Percentiles rank a stretch among this genome's conserved stretches.
phyloP scores from a whole-genome alignment of 2,888 invertebrate species.

The Bimastos eiseni region DNA sequence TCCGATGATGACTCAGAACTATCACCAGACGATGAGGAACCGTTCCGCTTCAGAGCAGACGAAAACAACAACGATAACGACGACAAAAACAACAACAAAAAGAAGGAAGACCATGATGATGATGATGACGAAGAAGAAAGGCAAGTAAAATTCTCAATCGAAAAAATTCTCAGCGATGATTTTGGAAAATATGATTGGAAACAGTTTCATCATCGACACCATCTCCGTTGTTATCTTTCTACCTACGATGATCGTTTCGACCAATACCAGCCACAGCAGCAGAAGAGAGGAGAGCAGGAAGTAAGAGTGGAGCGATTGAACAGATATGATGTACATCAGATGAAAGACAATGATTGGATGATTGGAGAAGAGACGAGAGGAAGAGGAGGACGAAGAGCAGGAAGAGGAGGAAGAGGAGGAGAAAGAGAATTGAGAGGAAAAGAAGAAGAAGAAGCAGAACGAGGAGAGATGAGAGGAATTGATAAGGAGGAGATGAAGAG shows the following conservation, averaged over 20 bases:
- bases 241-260: neutral
- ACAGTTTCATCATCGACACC: neutral
- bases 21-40: neutral
- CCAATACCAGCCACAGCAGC: neutral
- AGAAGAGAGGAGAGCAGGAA: neutral
- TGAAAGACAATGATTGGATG: neutral
- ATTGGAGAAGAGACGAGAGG: neutral
- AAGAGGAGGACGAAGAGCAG: neutral
- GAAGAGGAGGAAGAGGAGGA: neutral
- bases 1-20: neutral
- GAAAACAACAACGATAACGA: neutral
- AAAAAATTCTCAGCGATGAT: neutral
- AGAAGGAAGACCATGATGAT: neutral
- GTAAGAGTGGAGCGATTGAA: neutral
- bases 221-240: neutral
- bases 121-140: neutral
- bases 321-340: neutral
- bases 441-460: neutral
- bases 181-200: neutral
- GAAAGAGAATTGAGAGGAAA: neutral
- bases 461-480: neutral
- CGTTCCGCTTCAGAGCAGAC: neutral
- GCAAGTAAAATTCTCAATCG: neutral
- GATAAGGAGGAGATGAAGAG: neutral
- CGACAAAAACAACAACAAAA: neutral